Conservation (phyloP, 2,797 vertebrate genomes). For the Gambelia wislizenii region DNA sequence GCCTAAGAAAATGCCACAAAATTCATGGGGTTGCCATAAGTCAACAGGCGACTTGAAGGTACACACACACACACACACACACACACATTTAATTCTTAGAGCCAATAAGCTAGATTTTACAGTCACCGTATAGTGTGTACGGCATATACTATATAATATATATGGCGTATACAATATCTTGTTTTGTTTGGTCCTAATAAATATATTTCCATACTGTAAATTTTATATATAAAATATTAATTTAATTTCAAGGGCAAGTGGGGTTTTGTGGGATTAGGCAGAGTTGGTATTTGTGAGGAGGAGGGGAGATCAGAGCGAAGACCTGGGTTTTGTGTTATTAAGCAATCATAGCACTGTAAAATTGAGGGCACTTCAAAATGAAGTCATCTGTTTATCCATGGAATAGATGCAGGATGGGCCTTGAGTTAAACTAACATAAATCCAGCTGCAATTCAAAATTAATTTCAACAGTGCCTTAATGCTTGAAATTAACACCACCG, state of each 20-base stretch:
- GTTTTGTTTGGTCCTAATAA: background rate
- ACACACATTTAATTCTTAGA: too few relatives aligned
- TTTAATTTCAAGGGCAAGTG: background rate
- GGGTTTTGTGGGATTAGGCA: too few relatives aligned
- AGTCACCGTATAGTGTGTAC: too few relatives aligned
- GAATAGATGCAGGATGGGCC: slow-evolving; percentile 14
- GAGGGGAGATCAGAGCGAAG: background rate
- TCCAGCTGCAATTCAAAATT: slow-evolving; percentile 37
- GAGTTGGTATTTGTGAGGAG: background rate
- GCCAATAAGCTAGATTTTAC: too few relatives aligned
- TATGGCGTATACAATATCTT: too few relatives aligned
- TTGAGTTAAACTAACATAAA: slow-evolving; percentile 37
- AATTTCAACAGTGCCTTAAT: slow-evolving; percentile 31
- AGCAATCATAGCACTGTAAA: slow-evolving; percentile 18
- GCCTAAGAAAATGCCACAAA: too few relatives aligned
- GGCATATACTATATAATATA: too few relatives aligned
- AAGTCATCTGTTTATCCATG: slow-evolving; percentile 31
- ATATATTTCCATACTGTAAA: background rate
- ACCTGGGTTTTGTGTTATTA: slow-evolving; percentile 16
- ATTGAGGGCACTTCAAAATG: slow-evolving; percentile 25
- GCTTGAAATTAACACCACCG: slow-evolving; percentile 29
- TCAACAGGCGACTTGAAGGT: too few relatives aligned
- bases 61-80: too few relatives aligned
- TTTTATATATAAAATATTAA: background rate
- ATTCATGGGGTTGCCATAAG: too few relatives aligned